Base-by-base conservation (phyloP, 2,113 vertebrate species). In the Coptodon bakossiorum region DNA sequence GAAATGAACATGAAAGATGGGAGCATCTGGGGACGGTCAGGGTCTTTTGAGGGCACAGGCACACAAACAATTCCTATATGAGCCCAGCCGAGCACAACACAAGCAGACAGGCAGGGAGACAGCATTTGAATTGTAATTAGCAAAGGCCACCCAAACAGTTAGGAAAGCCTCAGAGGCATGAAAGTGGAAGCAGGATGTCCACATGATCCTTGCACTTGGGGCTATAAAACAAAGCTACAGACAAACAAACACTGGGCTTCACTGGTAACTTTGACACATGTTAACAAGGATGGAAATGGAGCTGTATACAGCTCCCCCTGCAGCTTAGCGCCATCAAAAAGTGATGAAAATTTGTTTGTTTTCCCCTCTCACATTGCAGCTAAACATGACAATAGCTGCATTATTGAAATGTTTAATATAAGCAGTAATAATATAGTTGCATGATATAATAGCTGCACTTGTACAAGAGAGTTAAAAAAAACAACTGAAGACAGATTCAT, bases 71-170 rank as follows among this genome's bases (percentile, higher is more conserved):
- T 45, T 61, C 56, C 19, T 34, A 59, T 27, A 85, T 82, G 86
- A 80, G 54, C 2, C 17, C 61, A 45, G 61, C 80, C 40, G 82
- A 86, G 56, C n/a, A 16, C 80, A 81, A 81, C 16, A 19, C 6
- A 7, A 73, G 40, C 83, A 88, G 90, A 84, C 83, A 86, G 76
- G 80, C 52, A 61, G 38, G 36, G 79, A 45, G 40, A 7, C 7
- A 7, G 71, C 84, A 9, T 68, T 59, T 29, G 63, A 88, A 89
- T 91, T 82, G 83, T 88, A 92, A 93, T 93, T 93, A 91, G 88
- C 82, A 59, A n/a, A 13, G 53, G 34, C 22, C 81, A 81, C 81
- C 63, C 31, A 81, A 87, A 85, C 81, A 81, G 87, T 57, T 83
- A 13, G 61, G 48, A 22, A 9, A 56, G 81, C 81, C 84, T 85